Evolutionary conservation across 2,888 invertebrate species (phyloP).

Genomic region (Hypercompe scribonia): DNA sequence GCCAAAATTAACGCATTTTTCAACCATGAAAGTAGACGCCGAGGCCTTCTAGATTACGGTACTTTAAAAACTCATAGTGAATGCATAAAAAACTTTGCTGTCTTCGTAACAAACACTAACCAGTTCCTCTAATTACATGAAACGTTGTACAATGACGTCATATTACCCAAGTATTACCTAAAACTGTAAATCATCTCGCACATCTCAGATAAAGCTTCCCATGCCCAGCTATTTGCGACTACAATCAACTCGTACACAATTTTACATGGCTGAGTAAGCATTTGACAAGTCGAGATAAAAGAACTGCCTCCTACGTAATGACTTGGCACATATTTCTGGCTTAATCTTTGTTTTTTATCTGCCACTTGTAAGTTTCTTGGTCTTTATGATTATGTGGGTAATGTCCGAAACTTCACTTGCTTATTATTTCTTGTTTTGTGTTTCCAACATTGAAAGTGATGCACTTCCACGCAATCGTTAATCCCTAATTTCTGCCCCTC

Average conservation of each 20-base stretch:
- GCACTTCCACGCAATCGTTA: too few species aligned
- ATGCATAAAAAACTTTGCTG: too few species aligned
- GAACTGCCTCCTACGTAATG: conserved; percentile 42
- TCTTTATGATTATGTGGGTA: not conserved
- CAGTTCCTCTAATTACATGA: not conserved
- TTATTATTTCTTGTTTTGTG: too few species aligned
- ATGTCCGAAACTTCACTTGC: too few species aligned
- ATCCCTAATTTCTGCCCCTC: too few species aligned
- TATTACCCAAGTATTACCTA: conserved; percentile 21
- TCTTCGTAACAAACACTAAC: not conserved
- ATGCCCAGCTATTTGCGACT: conserved; percentile 31
- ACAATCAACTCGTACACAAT: conserved; percentile 24
- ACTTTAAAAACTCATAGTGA: not conserved
- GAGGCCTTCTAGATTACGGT: not conserved
- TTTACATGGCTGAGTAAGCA: conserved; percentile 34
- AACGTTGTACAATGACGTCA: conserved; percentile 25
- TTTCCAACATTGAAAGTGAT: too few species aligned
- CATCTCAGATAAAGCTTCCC: conserved; percentile 44
- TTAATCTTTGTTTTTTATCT: conserved; percentile 12
- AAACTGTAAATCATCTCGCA: conserved; percentile 28
- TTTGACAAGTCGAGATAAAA: conserved; percentile 39
- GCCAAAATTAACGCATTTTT: not conserved
- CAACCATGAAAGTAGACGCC: not conserved
- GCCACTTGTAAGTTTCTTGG: not conserved
- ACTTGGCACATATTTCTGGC: conserved; percentile 33